Conservation (phyloP, 2,888 invertebrate species). For the Fragum sueziense region DNA sequence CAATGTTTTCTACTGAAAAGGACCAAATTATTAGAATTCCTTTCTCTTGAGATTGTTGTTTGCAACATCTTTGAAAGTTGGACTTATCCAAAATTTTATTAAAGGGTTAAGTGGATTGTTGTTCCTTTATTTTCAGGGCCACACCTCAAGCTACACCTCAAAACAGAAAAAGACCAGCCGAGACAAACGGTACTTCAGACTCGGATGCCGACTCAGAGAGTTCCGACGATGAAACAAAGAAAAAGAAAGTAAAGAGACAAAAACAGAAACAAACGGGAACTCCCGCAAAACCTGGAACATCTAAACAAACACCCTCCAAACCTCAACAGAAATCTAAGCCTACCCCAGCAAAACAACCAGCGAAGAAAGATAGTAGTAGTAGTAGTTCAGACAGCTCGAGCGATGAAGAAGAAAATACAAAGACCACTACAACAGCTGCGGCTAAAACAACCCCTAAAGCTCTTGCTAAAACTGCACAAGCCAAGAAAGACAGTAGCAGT, state of each 20-base stretch:
- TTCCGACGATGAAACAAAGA: constrained; percentile 54
- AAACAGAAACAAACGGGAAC: constrained; percentile 29
- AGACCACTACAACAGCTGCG: neutral
- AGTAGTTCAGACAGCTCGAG: constrained; percentile 32
- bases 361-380: constrained; percentile 31
- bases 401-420: constrained; percentile 42
- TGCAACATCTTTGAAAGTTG: too few species aligned
- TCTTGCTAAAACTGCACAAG: constrained; percentile 18
- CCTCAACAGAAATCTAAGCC: neutral
- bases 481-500: constrained; percentile 28
- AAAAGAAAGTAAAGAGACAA: constrained; percentile 40
- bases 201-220: constrained; percentile 70
- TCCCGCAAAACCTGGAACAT: constrained; percentile 46
- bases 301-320: constrained; percentile 53
- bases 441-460: constrained; percentile 26
- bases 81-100: too few species aligned
- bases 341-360: constrained; percentile 14
- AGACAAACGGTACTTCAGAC: constrained; percentile 60
- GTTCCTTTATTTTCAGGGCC: too few species aligned
- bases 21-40: too few species aligned
- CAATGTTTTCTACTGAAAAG: too few species aligned
- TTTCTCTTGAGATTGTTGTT: too few species aligned
- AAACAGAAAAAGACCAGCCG: constrained; percentile 27
- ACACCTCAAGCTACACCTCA: too few species aligned
- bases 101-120: too few species aligned